Percentiles rank a stretch among this genome's conserved stretches.
Conservation (phyloP, 2,113 vertebrate genomes). For the Scalopus aquaticus region DNA sequence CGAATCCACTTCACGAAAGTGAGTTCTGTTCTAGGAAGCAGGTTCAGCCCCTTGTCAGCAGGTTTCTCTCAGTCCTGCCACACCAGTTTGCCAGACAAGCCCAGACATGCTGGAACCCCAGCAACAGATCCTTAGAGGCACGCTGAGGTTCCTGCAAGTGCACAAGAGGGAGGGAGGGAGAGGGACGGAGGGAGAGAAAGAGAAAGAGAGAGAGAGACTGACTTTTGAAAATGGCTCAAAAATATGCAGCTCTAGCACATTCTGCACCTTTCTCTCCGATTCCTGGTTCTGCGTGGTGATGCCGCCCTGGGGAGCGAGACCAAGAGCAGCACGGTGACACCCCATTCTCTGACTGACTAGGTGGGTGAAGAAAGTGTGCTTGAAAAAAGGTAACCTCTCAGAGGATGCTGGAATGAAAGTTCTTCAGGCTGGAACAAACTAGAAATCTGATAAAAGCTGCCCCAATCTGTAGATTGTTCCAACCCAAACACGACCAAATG, state of each 20-base stretch:
- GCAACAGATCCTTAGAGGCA: background rate
- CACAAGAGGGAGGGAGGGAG: too few relatives aligned
- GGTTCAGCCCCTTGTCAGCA: background rate
- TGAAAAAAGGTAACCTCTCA: background rate
- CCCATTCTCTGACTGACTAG: constrained; percentile 18
- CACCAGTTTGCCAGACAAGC: constrained; percentile 24
- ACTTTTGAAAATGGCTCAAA: background rate
- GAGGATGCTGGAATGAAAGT: background rate
- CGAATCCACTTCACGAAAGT: background rate
- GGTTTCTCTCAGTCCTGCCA: constrained; percentile 31
- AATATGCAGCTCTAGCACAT: background rate
- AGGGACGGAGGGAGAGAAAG: too few relatives aligned
- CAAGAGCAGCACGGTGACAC: background rate
- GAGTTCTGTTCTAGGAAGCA: constrained; percentile 43
- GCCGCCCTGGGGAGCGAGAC: background rate
- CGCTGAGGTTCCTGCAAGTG: background rate
- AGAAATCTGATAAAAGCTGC: background rate
- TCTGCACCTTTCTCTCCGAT: background rate
- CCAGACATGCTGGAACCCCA: constrained; percentile 6
- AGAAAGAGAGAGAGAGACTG: too few relatives aligned
- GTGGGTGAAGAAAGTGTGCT: background rate
- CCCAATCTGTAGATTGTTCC: background rate
- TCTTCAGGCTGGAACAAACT: background rate
- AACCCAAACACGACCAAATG: background rate
- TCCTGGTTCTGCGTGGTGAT: background rate